phyloP scores from a whole-genome alignment of 1,140 invertebrate species.

The Microplitis mediator region DNA sequence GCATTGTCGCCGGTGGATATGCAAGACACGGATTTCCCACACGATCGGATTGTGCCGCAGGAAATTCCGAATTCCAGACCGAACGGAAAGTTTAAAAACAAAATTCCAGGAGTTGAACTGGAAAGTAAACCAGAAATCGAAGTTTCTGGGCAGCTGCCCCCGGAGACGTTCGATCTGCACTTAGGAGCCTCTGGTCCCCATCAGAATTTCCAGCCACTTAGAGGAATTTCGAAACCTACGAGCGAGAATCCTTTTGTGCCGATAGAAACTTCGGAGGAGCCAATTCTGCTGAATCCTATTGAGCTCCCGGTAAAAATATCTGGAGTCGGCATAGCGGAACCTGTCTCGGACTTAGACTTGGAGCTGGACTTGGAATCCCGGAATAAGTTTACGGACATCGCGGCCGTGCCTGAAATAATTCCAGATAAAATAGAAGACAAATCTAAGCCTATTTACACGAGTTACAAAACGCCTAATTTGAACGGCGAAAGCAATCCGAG shows the following conservation, averaged over 20 bases:
- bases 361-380: constrained; percentile 51
- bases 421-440: constrained; percentile 25
- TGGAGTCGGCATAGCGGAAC: constrained; percentile 52
- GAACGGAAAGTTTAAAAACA: constrained; percentile 55
- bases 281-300: neutral
- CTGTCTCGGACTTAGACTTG: constrained; percentile 47
- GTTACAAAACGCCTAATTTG: constrained; percentile 69
- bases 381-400: constrained; percentile 45
- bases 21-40: constrained; percentile 49
- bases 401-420: constrained; percentile 17
- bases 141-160: constrained; percentile 46
- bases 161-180: constrained; percentile 49
- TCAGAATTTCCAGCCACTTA: neutral
- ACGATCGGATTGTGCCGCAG: constrained; percentile 49
- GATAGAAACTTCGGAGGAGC: neutral
- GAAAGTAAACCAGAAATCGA: constrained; percentile 42
- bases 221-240: neutral
- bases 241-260: no score
- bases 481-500: constrained; percentile 46
- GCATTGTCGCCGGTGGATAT: constrained; percentile 45
- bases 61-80: constrained; percentile 48
- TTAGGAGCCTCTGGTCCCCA: constrained; percentile 36
- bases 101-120: constrained; percentile 34
- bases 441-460: constrained; percentile 66
- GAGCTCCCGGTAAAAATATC: constrained; percentile 35